Conservation (phyloP, 2,888 invertebrate species). For the Xestia xanthographa region DNA sequence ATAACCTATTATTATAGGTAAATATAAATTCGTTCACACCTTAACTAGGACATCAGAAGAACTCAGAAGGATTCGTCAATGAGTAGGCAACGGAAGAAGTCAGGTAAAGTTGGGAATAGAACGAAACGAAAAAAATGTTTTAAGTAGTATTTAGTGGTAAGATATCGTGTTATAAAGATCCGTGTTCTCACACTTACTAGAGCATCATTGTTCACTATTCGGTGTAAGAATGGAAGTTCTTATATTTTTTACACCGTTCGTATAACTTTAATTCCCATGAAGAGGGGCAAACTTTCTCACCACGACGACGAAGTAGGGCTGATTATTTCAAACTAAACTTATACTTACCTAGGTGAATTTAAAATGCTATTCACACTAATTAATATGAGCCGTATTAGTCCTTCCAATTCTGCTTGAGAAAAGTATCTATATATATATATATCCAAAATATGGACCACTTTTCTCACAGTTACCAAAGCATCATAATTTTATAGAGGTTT, state of each 20-base stretch:
- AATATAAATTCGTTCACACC: no score
- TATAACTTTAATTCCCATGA: neutral
- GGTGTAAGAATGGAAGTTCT: neutral
- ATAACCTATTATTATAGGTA: no score
- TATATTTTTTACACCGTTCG: neutral
- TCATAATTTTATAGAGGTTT: conserved; percentile 13
- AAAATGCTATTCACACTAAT: neutral
- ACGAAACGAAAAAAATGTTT: no score
- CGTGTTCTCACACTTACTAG: no score
- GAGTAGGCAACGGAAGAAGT: no score
- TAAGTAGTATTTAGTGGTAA: no score
- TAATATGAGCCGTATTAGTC: neutral
- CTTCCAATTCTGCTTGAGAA: neutral
- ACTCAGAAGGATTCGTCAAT: no score
- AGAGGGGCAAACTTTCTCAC: neutral
- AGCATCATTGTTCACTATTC: no score
- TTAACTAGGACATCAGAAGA: no score
- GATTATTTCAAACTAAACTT: neutral
- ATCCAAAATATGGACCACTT: conserved; percentile 1
- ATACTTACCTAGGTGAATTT: neutral
- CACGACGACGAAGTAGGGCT: neutral
- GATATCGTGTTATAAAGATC: no score
- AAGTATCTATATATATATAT: no score
- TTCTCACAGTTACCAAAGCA: conserved; percentile 35
- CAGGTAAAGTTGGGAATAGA: no score